phyloP scores from a whole-genome alignment of 2,113 vertebrate genomes.

The Ornithorhynchus anatinus region DNA sequence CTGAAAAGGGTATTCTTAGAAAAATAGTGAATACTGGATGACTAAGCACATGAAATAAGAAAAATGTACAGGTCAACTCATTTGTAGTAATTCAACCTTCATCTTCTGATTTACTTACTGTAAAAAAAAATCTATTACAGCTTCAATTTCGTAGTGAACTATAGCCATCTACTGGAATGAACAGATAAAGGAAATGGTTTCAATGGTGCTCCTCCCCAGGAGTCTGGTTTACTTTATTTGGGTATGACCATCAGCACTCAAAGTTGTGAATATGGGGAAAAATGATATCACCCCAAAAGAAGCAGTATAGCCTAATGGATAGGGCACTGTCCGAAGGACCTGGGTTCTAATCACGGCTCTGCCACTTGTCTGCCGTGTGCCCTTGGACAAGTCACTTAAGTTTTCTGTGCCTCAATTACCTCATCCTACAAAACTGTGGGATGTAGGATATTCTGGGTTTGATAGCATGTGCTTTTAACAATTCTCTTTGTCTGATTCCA shows the following conservation, averaged over 20 bases:
- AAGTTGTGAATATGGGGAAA: no score
- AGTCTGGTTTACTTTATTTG: conserved; percentile 56
- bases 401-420: no score
- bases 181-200: conserved; percentile 71
- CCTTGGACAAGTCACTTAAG: no score
- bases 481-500: background rate
- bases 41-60: conserved; percentile 75
- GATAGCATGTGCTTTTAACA: conserved; percentile 6
- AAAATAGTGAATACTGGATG: conserved; percentile 60
- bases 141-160: conserved; percentile 77
- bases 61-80: conserved; percentile 77
- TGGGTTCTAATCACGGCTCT: no score
- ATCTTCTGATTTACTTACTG: conserved; percentile 79
- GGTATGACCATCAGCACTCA: no score
- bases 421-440: no score
- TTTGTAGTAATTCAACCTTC: conserved; percentile 79
- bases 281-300: no score
- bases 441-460: conserved; percentile 23
- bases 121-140: conserved; percentile 71
- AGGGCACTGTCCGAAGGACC: no score
- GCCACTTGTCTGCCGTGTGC: no score
- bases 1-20: conserved; percentile 52
- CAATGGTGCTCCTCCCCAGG: conserved; percentile 55
- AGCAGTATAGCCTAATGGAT: no score
- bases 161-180: conserved; percentile 86